These are phyloP conservation scores for Strix uralensis DNA, from an alignment of 2,113 vertebrate genomes.

Conservation along the genomic window DNA sequence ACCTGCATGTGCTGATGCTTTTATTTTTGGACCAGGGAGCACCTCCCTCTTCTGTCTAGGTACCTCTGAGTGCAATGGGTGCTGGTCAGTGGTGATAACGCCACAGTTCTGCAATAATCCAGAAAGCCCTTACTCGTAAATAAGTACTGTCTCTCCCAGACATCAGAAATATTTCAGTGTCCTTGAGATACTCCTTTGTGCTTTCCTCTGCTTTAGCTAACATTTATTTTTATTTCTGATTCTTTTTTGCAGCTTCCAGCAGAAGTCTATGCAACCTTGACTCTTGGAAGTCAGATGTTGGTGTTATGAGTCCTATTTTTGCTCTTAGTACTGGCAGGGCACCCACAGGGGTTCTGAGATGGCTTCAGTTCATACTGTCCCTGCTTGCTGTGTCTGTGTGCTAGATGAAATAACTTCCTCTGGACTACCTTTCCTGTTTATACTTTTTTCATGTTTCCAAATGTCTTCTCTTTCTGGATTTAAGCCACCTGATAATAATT, in stretches of 20 bases:
- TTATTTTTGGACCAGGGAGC: background rate
- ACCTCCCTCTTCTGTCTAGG: background rate
- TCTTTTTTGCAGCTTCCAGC: background rate
- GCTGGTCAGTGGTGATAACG: background rate
- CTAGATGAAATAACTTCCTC: background rate
- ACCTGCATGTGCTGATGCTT: background rate
- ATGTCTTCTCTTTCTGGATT: background rate
- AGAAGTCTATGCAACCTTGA: background rate
- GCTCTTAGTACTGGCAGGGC: slow-evolving; percentile 2
- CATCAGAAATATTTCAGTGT: background rate
- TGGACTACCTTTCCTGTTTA: background rate
- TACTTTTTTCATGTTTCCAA: background rate
- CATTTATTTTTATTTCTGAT: background rate
- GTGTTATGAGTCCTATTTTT: slow-evolving; percentile 26
- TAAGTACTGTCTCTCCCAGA: background rate
- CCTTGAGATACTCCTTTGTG: slow-evolving; percentile 16
- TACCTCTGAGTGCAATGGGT: background rate
- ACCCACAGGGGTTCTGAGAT: background rate
- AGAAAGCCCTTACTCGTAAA: background rate
- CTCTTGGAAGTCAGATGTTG: slow-evolving; percentile 17
- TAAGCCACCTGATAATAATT: background rate
- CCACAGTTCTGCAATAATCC: background rate
- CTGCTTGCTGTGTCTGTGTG: background rate
- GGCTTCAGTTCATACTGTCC: background rate
- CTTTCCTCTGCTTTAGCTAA: background rate